phyloP scores from a whole-genome alignment of 2,888 invertebrate genomes.

The Ophion slaviceki region DNA sequence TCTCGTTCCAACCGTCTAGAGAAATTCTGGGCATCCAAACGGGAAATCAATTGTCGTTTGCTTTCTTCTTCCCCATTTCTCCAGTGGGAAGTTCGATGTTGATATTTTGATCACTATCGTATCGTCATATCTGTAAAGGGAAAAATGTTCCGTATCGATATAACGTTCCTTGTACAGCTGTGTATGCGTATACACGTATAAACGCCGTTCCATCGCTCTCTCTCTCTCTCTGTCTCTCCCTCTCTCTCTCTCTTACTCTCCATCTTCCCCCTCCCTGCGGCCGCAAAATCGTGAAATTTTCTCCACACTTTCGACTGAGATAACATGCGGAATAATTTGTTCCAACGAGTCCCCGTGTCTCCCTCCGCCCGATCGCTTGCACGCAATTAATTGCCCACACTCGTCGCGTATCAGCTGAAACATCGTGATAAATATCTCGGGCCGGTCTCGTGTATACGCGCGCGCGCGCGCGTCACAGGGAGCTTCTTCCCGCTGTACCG shows the following conservation, averaged over 20 bases:
- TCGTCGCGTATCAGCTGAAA: background rate
- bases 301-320: background rate
- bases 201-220: background rate
- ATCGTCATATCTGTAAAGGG: conserved; percentile 42
- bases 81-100: background rate
- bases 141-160: conserved; percentile 9
- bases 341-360: background rate
- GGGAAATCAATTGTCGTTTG: conserved; percentile 42
- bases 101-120: conserved; percentile 7
- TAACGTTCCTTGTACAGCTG: background rate
- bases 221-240: background rate
- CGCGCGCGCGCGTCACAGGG: background rate
- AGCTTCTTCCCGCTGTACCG: background rate
- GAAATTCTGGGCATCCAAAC: conserved; percentile 1
- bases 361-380: background rate
- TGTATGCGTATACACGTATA: background rate
- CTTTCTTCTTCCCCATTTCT: conserved; percentile 65
- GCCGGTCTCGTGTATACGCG: background rate
- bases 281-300: conserved; percentile 1
- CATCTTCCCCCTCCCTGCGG: background rate
- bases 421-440: background rate
- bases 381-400: background rate
- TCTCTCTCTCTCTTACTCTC: background rate
- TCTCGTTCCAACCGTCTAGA: conserved; percentile 12
- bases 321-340: background rate